A percentile compares a stretch with the other conserved stretches of the same genome.
phyloP scores from a whole-genome alignment of 2,888 invertebrate genomes.

The Sepioteuthis lessoniana region DNA sequence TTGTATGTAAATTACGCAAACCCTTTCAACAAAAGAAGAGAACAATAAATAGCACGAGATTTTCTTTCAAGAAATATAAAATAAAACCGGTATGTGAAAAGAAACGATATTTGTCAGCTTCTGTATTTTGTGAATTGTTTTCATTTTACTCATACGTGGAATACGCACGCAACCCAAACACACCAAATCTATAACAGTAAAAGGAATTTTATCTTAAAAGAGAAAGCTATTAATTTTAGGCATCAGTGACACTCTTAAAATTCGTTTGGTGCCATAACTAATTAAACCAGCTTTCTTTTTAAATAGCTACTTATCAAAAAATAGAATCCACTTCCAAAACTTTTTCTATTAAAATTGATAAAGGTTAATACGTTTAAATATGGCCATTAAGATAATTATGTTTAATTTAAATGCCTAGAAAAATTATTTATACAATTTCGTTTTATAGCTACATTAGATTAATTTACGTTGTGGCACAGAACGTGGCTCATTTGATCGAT shows the following conservation, averaged over 20 bases:
- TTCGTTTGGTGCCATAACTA: background rate
- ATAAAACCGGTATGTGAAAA: too few species aligned
- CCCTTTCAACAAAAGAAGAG: too few species aligned
- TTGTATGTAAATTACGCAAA: too few species aligned
- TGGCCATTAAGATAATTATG: background rate
- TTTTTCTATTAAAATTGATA: background rate
- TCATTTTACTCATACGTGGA: too few species aligned
- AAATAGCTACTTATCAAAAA: background rate
- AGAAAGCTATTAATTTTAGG: background rate
- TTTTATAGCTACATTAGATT: background rate
- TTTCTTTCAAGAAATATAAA: too few species aligned
- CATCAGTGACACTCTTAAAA: background rate
- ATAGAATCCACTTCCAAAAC: background rate
- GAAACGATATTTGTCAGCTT: too few species aligned
- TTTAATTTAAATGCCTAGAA: background rate
- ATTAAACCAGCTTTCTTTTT: background rate
- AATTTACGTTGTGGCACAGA: background rate
- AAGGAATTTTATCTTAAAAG: too few species aligned
- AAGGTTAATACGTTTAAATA: background rate
- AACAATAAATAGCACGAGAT: too few species aligned
- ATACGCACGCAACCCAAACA: too few species aligned
- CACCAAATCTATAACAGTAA: too few species aligned
- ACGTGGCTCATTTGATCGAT: background rate
- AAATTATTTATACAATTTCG: background rate
- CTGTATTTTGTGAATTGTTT: too few species aligned